Evolutionary conservation across 2,797 vertebrate genomes (phyloP).

Genomic region (Tadarida brasiliensis): DNA sequence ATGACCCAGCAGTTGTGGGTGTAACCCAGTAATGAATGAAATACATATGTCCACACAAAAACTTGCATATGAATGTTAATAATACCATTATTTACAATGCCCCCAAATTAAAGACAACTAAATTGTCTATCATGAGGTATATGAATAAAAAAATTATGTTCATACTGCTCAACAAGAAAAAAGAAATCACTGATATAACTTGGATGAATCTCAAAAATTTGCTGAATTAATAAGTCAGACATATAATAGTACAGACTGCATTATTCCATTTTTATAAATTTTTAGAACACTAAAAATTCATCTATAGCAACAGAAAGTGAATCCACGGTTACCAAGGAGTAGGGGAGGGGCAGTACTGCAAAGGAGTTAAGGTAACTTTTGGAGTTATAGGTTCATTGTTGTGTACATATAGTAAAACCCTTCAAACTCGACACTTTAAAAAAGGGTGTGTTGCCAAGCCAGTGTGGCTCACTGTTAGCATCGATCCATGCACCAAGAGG

Average conservation of each 20-base stretch:
- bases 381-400: background rate
- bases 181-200: background rate
- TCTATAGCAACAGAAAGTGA: background rate
- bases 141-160: background rate
- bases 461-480: no score
- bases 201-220: background rate
- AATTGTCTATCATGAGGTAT: background rate
- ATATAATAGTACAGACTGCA: background rate
- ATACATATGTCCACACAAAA: background rate
- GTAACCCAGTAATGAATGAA: conserved; percentile 9
- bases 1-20: background rate
- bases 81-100: background rate
- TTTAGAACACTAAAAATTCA: background rate
- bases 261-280: background rate
- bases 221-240: background rate
- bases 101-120: background rate
- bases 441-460: background rate
- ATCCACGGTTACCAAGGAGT: background rate
- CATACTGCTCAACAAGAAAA: background rate
- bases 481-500: no score
- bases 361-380: background rate
- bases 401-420: background rate
- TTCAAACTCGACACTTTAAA: background rate
- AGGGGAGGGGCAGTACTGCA: background rate
- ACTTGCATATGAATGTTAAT: background rate